These are phyloP conservation scores for Eubasilissa splendida DNA, from an alignment of 2,888 invertebrate species.

Conservation along the genomic window DNA sequence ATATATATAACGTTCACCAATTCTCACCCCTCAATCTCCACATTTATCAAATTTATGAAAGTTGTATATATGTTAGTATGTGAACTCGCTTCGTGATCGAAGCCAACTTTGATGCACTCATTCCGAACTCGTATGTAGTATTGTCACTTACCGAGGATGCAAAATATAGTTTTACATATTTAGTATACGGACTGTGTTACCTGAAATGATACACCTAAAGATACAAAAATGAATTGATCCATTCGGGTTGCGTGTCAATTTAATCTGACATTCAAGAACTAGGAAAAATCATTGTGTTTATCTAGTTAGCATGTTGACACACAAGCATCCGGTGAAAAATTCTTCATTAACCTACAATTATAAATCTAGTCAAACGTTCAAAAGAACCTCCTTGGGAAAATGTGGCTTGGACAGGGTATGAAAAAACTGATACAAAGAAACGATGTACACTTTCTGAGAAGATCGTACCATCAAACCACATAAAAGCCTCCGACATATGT, in stretches of 20 bases:
- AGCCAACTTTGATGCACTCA: no score
- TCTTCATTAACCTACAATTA: not conserved
- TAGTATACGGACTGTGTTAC: no score
- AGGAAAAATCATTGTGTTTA: not conserved
- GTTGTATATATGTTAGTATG: no score
- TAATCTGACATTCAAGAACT: not conserved
- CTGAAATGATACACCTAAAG: no score
- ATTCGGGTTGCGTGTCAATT: not conserved
- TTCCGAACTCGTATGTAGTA: no score
- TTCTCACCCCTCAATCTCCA: no score
- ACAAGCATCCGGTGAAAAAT: constrained; percentile 10
- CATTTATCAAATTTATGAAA: no score
- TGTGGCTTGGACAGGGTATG: not conserved
- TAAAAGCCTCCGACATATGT: constrained; percentile 14
- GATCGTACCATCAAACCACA: constrained; percentile 29
- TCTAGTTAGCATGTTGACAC: not conserved
- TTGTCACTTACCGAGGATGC: no score
- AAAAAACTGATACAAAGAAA: constrained; percentile 31
- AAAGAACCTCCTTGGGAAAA: constrained; percentile 3
- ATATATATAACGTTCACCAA: no score
- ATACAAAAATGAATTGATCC: not conserved
- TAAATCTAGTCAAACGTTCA: not conserved
- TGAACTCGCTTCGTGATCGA: no score
- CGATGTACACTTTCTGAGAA: constrained; percentile 15
- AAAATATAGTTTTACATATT: no score